Base-by-base conservation (phyloP, 2,797 vertebrate species). In the Sebastes iracundus region DNA sequence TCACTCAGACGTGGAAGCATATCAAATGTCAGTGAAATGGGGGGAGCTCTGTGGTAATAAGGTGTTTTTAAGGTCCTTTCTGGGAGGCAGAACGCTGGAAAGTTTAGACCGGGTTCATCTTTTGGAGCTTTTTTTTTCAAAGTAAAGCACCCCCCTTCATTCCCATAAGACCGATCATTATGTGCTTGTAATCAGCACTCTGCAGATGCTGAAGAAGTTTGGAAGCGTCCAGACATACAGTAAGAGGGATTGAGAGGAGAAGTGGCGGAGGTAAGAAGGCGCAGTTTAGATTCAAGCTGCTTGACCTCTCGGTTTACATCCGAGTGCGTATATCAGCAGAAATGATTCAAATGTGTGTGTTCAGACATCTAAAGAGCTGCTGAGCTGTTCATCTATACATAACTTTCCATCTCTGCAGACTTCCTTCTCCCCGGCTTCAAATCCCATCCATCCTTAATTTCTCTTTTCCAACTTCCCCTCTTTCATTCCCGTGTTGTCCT, bases 1-100 rank as follows among this genome's bases (percentile, higher is more conserved):
- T 87, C 90, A 79, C 91, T 92, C 89, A 90, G 82, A 91, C 82
- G 77, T 73, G 28, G 70, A 87, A 85, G 89, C 92, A 87, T 93
- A 95, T 95, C 94, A 92, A 93, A 94, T 95, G 92, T 91, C 92
- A 90, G 87, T 92, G 90, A 88, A 94, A 90, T 79, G 80, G 70
- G 42, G 42, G 83, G 71, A 85, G 81, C 86, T 86, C 80, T 75
- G 79, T 86, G 69, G 90, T 91, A 92, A 92, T 92, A 91, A 93
- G 88, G 91, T 94, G 91, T 93, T 91, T 91, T 90, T 90, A 90
- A 93, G 85, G 92, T 92, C 82, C 73, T 88, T 79, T 93, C 62
- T 80, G 49, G 67, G 72, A 88, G 81, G 75, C 84, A 78, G 90
- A 92, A 89, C 22, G 79, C 86, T 93, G 74, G 66, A 82, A 94